Conservation (phyloP, 2,113 vertebrate genomes). For the Pseudonaja textilis region DNA sequence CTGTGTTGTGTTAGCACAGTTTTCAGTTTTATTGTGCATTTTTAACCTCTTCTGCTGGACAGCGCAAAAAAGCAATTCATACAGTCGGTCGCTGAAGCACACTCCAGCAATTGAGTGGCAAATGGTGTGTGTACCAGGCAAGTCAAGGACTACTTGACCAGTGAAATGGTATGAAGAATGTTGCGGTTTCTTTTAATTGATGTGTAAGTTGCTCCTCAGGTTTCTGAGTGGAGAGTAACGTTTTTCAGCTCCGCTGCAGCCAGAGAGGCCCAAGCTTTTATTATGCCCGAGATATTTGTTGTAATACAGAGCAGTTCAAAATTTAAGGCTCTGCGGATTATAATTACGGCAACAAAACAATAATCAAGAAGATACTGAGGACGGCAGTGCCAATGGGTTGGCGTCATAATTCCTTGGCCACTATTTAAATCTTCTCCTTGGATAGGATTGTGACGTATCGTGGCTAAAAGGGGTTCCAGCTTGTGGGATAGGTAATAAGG, state of each 20-base stretch:
- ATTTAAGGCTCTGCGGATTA: conserved; percentile 52
- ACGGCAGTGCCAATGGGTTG: conserved; percentile 59
- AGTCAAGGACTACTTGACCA: not conserved
- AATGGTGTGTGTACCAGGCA: not conserved
- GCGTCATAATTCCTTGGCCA: conserved; percentile 56
- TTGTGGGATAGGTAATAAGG: conserved; percentile 64
- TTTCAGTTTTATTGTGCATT: not conserved
- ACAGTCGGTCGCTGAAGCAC: not conserved
- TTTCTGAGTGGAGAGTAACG: not conserved
- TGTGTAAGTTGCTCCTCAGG: not conserved
- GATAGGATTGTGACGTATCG: conserved; percentile 40
- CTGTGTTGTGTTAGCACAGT: not conserved
- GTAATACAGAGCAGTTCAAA: conserved; percentile 31
- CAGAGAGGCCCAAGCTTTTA: conserved; percentile 30
- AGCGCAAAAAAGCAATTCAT: not conserved
- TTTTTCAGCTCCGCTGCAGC: conserved; percentile 6
- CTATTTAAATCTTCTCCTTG: conserved; percentile 54
- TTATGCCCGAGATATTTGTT: conserved; percentile 28
- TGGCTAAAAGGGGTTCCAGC: conserved; percentile 51
- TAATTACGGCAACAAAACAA: conserved; percentile 55
- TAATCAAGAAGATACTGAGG: conserved; percentile 54
- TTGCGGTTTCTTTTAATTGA: not conserved
- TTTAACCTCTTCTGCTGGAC: not conserved
- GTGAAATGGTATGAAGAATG: not conserved
- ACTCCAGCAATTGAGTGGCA: not conserved